A percentile compares a stretch with the other conserved stretches of the same genome.
Evolutionary conservation across 2,113 vertebrate genomes (phyloP).

Genomic region (Chlorodrepanis virens): DNA sequence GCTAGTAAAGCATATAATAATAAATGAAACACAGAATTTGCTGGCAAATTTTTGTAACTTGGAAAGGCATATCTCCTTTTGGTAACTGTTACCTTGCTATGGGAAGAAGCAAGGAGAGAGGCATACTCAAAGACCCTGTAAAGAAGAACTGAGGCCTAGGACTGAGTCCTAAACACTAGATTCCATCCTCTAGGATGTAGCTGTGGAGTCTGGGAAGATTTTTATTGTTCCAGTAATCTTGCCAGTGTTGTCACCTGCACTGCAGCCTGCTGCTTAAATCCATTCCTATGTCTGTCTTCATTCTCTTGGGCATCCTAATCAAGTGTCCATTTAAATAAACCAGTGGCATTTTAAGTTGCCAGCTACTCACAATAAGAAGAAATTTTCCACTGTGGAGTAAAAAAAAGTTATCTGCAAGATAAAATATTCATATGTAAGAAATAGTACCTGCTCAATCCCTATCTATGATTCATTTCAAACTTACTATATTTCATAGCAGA

Average conservation of each 20-base stretch:
- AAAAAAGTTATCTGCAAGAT: neutral
- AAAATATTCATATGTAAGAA: neutral
- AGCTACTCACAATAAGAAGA: neutral
- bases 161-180: neutral
- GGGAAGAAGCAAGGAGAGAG: neutral
- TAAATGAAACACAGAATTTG: neutral
- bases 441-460: neutral
- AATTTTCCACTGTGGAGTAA: neutral
- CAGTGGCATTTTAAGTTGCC: neutral
- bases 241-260: neutral
- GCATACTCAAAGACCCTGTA: neutral
- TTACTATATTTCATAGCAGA: neutral
- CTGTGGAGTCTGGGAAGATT: neutral
- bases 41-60: neutral
- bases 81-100: neutral
- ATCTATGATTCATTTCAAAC: slow-evolving; percentile 2
- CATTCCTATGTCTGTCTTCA: neutral
- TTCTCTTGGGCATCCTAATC: neutral
- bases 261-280: neutral
- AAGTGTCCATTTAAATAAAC: slow-evolving; percentile 9
- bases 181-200: neutral
- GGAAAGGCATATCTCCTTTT: neutral
- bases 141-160: neutral
- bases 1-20: neutral
- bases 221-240: neutral